A percentile compares a stretch with the other conserved stretches of the same genome.
phyloP scores from a whole-genome alignment of 2,113 vertebrate species.

The Eulemur macaco region DNA sequence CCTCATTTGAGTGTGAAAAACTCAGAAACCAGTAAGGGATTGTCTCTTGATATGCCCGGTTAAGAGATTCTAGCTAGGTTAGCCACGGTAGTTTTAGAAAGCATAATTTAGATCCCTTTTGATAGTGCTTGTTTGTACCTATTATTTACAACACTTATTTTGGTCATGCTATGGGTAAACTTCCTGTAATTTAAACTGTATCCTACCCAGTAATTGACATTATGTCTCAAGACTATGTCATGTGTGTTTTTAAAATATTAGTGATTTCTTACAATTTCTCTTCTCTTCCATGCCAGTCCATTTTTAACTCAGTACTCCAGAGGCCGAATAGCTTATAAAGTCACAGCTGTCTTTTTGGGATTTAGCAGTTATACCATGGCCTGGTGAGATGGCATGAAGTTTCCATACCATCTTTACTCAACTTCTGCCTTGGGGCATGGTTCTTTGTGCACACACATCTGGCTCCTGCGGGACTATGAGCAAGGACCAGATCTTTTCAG shows the following conservation, averaged over 20 bases:
- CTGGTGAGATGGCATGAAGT: neutral
- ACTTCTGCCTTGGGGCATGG: neutral
- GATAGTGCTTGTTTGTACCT: neutral
- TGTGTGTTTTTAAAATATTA: constrained; percentile 45
- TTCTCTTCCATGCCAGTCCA: neutral
- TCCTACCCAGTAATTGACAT: neutral
- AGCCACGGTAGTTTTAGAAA: neutral
- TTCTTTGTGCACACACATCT: fast-evolving
- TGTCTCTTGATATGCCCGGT: neutral
- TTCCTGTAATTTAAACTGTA: neutral
- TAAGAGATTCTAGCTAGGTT: neutral
- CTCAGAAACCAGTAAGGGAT: neutral
- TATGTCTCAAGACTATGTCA: neutral
- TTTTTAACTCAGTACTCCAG: neutral
- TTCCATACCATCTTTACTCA: too few species aligned
- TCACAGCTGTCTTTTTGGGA: neutral
- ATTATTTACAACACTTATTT: neutral
- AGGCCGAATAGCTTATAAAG: constrained; percentile 30
- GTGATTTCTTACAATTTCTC: constrained; percentile 43
- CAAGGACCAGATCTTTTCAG: neutral
- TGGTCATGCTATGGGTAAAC: neutral
- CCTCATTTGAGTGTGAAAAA: neutral
- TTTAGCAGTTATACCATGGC: neutral
- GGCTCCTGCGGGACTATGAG: fast-evolving
- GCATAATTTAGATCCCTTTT: neutral